Conservation (phyloP, 2,888 invertebrate species). For the Salticus scenicus region DNA sequence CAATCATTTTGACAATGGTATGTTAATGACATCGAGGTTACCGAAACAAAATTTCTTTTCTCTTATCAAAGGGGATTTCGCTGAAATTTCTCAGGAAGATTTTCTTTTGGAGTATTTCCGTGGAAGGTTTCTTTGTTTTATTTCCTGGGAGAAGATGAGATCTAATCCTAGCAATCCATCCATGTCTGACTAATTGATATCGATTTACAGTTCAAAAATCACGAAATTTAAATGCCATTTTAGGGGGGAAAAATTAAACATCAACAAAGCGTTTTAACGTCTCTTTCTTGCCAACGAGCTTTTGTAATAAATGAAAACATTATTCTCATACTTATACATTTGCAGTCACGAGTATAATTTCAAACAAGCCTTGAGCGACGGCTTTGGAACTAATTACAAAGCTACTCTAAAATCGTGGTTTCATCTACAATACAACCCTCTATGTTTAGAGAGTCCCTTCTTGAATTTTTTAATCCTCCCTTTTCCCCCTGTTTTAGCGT, state of each 20-base stretch:
- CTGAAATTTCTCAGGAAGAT: too few species aligned
- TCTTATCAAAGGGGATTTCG: too few species aligned
- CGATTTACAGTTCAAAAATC: not conserved
- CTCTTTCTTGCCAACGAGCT: not conserved
- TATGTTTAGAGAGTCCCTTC: constrained; percentile 25
- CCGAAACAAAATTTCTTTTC: too few species aligned
- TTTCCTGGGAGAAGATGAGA: too few species aligned
- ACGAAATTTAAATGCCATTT: constrained; percentile 3
- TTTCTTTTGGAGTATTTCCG: too few species aligned
- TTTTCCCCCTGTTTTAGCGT: constrained; percentile 18
- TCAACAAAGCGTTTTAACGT: not conserved
- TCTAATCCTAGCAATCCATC: too few species aligned
- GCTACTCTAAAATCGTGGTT: constrained; percentile 58
- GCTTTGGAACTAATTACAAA: constrained; percentile 60
- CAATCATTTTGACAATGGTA: not conserved
- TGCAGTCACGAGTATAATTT: constrained; percentile 42
- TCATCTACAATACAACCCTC: constrained; percentile 36
- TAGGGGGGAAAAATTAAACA: not conserved
- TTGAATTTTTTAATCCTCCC: constrained; percentile 22
- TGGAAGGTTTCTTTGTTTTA: too few species aligned
- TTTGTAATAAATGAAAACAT: not conserved
- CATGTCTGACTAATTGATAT: too few species aligned
- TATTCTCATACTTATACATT: not conserved
- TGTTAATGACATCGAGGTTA: too few species aligned
- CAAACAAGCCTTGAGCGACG: constrained; percentile 51